Evolutionary conservation across 2,888 invertebrate species (phyloP).

Genomic region (Nudaria mundana): DNA sequence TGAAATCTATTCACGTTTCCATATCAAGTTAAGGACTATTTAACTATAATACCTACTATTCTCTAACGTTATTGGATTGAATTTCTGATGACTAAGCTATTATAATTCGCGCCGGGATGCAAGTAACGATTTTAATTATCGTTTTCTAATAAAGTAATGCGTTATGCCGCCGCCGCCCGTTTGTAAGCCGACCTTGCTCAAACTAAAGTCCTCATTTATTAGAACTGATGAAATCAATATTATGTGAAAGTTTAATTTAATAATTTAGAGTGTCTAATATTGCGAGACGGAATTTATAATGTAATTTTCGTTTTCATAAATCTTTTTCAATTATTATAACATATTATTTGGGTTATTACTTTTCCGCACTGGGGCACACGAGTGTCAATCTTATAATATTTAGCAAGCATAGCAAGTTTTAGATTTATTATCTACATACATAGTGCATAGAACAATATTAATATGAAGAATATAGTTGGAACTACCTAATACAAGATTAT

Average conservation of each 20-base stretch:
- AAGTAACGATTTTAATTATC: constrained; percentile 4
- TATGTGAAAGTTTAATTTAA: constrained; percentile 2
- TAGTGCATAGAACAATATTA: neutral
- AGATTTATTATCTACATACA: no score
- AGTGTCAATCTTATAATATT: no score
- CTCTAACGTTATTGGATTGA: constrained; percentile 1
- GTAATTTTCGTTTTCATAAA: neutral
- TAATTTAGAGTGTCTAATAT: constrained; percentile 1
- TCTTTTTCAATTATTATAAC: constrained; percentile 1
- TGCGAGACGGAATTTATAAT: neutral
- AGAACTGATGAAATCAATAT: constrained; percentile 2
- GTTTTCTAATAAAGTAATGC: constrained; percentile 2
- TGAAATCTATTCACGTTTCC: neutral
- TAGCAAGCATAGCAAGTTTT: no score
- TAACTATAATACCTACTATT: constrained; percentile 15
- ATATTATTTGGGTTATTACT: neutral
- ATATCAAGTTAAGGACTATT: constrained; percentile 2
- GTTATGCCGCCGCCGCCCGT: constrained; percentile 1
- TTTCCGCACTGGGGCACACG: neutral
- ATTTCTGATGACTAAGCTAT: neutral
- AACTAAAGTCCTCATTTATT: constrained; percentile 1
- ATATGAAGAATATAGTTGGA: neutral
- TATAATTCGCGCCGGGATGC: constrained; percentile 1
- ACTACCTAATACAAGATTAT: no score
- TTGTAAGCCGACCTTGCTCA: neutral